Percentiles rank a stretch among this genome's conserved stretches.
Conservation (phyloP, 2,797 vertebrate species). For the Eulemur albifrons region DNA sequence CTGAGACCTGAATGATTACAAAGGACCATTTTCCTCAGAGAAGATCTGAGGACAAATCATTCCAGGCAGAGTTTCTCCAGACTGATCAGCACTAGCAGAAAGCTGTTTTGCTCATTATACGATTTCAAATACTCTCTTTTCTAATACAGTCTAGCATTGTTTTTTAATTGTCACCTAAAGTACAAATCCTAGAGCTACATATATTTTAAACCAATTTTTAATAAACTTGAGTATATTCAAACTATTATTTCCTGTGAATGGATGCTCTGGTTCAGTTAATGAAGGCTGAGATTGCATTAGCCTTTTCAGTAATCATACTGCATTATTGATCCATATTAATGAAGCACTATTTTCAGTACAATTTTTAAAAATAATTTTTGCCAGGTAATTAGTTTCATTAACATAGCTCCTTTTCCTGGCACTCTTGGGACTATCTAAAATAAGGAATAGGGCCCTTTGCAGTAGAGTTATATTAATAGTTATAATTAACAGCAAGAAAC, state of each 20-base stretch:
- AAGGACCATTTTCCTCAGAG: not conserved
- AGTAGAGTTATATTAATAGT: not conserved
- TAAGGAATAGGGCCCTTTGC: constrained; percentile 1
- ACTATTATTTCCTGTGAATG: constrained; percentile 40
- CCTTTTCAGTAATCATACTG: constrained; percentile 23
- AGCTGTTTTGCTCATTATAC: not conserved
- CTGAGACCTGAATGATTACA: not conserved
- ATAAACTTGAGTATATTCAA: not conserved
- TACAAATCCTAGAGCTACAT: not conserved
- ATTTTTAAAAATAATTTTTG: constrained; percentile 60
- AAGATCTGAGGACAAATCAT: not conserved
- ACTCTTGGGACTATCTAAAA: constrained; percentile 35
- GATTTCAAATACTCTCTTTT: not conserved
- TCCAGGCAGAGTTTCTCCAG: not conserved
- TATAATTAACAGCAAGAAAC: constrained; percentile 27
- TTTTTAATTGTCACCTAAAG: not conserved
- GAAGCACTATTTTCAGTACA: constrained; percentile 46
- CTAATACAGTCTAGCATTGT: not conserved
- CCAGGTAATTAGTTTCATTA: constrained; percentile 59
- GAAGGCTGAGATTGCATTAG: constrained; percentile 18
- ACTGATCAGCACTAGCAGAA: not conserved
- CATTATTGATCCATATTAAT: constrained; percentile 60
- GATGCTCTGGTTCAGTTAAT: constrained; percentile 14
- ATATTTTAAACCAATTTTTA: constrained; percentile 45
- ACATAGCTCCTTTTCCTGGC: not conserved